Evolutionary conservation across 2,888 invertebrate species (phyloP), one percentile per base, ranked within the genome.

Genomic region (Drosophila longiperda): DNA sequence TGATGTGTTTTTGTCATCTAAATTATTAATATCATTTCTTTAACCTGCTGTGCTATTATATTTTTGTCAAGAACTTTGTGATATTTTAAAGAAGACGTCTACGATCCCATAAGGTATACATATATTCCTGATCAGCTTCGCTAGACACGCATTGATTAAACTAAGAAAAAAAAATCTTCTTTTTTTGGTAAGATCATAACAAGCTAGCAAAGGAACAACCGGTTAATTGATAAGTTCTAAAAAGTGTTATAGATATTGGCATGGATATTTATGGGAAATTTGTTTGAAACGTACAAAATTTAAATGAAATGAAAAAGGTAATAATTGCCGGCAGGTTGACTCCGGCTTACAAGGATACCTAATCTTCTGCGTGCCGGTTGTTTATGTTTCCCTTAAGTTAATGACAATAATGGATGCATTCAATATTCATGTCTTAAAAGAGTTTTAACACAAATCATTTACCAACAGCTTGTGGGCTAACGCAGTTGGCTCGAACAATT

Each of bases 381-480:
- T 17, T 32, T 5, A 23, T 60, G 42, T 54, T 40, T 38, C 23
- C 48, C 50, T 45, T 48, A 55, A 52, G 55, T 42, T 77, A 73
- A 49, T 68, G 79, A 66, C 55, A 71, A 49, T 8, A 53, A 33
- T 17, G 32, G 32, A 42, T 57, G 32, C 73, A 80, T 82, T 76
- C 65, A 81, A 83, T 82, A 83, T 83, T 82, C 78, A 83, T 84
- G 70, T 57, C 66, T 26, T 63, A 50, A 73, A 66, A 59, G 70
- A 55, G 60, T 55, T 60, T 57, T 65, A 52, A 57, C 60, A 59
- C 29, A 73, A 69, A 69, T 68, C 73, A 66, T 61, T 75, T 63
- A 33, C 45, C 62, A 61, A 63, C 34, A 3, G 38, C n/a, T 57
- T 40, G 38, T 55, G 55, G 29, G 59, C 40, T 11, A 49, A 23